phyloP scores from a whole-genome alignment of 2,888 invertebrate genomes.

The Meganola albula region DNA sequence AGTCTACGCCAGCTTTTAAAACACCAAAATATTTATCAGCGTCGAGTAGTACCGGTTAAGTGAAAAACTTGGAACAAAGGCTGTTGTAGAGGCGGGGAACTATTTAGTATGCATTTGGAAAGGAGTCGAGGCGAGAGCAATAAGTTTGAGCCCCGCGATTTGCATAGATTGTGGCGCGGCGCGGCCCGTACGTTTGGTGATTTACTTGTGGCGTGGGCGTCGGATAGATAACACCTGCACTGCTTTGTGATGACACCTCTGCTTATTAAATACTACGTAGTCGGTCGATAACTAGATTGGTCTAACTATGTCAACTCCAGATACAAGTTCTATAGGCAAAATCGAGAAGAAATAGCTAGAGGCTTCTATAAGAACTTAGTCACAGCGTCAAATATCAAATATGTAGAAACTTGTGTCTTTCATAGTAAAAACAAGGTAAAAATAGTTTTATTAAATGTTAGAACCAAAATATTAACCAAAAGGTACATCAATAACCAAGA shows the following conservation, averaged over 20 bases:
- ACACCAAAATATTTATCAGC: constrained; percentile 36
- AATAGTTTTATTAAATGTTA: too few species aligned
- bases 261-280: too few species aligned
- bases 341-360: too few species aligned
- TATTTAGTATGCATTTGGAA: constrained; percentile 77
- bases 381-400: too few species aligned
- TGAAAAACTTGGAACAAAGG: constrained; percentile 65
- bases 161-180: constrained; percentile 68
- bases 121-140: constrained; percentile 75
- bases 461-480: too few species aligned
- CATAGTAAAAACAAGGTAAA: too few species aligned
- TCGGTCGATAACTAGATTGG: too few species aligned
- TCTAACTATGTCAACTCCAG: too few species aligned
- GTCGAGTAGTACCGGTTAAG: constrained; percentile 42
- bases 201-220: constrained; percentile 50
- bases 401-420: too few species aligned
- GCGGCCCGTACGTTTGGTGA: constrained; percentile 50
- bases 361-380: too few species aligned
- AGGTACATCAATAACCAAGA: too few species aligned
- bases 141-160: constrained; percentile 71
- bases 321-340: too few species aligned
- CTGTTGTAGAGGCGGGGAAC: constrained; percentile 51
- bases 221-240: constrained; percentile 41
- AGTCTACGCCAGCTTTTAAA: constrained; percentile 19
- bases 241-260: constrained; percentile 27